Percentiles rank a stretch among this genome's conserved stretches.
phyloP scores from a whole-genome alignment of 2,888 invertebrate genomes.

The Epistrophe grossulariae region DNA sequence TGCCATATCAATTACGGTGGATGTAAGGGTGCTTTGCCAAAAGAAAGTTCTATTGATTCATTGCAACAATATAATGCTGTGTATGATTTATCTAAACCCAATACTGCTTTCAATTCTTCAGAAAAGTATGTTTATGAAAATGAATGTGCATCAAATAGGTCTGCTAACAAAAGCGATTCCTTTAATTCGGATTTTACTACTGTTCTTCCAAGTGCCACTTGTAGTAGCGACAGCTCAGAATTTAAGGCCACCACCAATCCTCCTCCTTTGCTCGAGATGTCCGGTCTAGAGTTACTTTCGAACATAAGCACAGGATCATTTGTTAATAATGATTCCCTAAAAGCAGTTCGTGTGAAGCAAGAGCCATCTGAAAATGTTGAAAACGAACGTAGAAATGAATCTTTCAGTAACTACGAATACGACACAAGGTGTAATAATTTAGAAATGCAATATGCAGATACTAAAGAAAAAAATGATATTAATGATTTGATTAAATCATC shows the following conservation, averaged over 20 bases:
- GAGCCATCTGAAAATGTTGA: constrained; percentile 44
- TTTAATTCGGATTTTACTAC: not conserved
- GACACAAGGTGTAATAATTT: not conserved
- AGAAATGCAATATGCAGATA: constrained; percentile 76
- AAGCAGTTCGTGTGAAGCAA: constrained; percentile 42
- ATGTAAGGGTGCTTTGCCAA: not conserved
- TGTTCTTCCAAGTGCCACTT: constrained; percentile 6
- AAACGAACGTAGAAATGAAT: constrained; percentile 47
- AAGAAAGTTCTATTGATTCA: constrained; percentile 39
- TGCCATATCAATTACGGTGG: constrained; percentile 12
- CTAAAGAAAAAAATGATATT: constrained; percentile 15
- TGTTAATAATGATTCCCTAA: constrained; percentile 30
- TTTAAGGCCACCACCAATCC: constrained; percentile 58
- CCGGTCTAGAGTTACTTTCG: constrained; percentile 92
- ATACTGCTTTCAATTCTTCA: not conserved
- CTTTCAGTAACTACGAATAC: constrained; percentile 24
- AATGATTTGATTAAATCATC: not conserved
- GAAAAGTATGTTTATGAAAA: constrained; percentile 18
- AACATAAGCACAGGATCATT: constrained; percentile 88
- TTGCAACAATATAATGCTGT: constrained; percentile 2
- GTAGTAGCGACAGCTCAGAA: constrained; percentile 1
- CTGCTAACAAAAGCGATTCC: constrained; percentile 35
- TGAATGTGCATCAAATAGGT: constrained; percentile 10
- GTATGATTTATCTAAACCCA: constrained; percentile 21
- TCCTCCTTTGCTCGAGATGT: constrained; percentile 87